Conservation (phyloP, 2,888 invertebrate species). For the Molanna angustata region DNA sequence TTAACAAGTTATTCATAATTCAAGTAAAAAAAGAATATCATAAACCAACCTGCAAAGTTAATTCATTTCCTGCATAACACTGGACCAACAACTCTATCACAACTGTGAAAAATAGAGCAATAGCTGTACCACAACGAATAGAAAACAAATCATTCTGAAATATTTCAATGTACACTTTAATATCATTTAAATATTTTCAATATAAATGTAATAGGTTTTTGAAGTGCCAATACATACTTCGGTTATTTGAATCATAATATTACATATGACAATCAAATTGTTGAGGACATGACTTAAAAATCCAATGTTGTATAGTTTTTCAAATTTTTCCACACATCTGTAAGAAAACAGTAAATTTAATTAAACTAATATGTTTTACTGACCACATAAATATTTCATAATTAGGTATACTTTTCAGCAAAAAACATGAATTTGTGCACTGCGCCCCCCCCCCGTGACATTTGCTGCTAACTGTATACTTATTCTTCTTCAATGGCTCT, state of each 20-base stretch:
- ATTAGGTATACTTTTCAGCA: no score
- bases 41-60: slow-evolving; percentile 23
- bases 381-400: background rate
- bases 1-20: no score
- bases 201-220: background rate
- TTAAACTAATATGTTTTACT: background rate
- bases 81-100: slow-evolving; percentile 26
- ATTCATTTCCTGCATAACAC: slow-evolving; percentile 27
- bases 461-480: no score
- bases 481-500: no score
- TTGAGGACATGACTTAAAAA: slow-evolving; percentile 26
- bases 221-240: slow-evolving; percentile 18
- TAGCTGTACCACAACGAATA: slow-evolving; percentile 27
- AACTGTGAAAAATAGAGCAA: slow-evolving; percentile 27
- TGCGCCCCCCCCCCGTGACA: no score
- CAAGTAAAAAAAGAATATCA: no score
- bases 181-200: background rate
- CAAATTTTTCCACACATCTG: slow-evolving; percentile 26
- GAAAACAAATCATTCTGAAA: slow-evolving; percentile 28
- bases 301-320: slow-evolving; percentile 22
- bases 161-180: background rate
- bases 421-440: background rate
- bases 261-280: slow-evolving; percentile 28
- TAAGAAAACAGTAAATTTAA: slow-evolving; percentile 4
- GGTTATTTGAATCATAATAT: slow-evolving; percentile 28